Base-by-base conservation (phyloP, 1,140 invertebrate genomes). In the Ylistrum balloti region DNA sequence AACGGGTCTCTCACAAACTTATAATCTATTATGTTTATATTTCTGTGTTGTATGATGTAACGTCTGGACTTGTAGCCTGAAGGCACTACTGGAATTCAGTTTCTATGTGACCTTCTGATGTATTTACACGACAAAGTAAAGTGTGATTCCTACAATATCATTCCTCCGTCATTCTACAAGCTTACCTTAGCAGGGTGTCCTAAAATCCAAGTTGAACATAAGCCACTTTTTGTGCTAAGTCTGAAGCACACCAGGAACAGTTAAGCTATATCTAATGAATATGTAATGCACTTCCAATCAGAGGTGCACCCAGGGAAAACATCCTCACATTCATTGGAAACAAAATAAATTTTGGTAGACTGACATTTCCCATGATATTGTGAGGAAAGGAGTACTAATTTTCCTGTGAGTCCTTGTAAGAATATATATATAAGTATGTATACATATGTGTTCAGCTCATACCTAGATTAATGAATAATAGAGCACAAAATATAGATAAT, bases 1-100 rank as follows among this genome's bases (percentile, higher is more conserved):
- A n/a, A 9, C 9, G 9, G 2, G 22, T 28, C 56, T 74, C n/a
- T n/a, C 56, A 28, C 56, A 7, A 28, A 74, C 56, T 74, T 74
- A 74, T 74, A n/a, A 74, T 74, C 56, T 74, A 74, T 74, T 74
- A 74, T 74, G 56, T 74, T 74, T 74, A 74, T 74, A n/a, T 74
- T 5, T 74, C 5, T n/a, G 56, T 74, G 17, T 74, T 74, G 1
- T 5, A 74, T 74, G 56, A 74, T n/a, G 56, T 74, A 74, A 74
- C 28, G 56, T 74, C 56, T 74, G 56, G n/a, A 1, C 5, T n/a
- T 5, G 9, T 17, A 17, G 56, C 9, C 56, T n/a, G 20, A 28
- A 9, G n/a, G 56, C 56, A 74, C 56, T 28, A 74, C 22, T n/a
- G n/a, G 56, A 74, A 74, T 74, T 74, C 56, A n/a, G 56, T 74